Conservation (phyloP, 2,888 invertebrate genomes). For the Ectobius pallidus region DNA sequence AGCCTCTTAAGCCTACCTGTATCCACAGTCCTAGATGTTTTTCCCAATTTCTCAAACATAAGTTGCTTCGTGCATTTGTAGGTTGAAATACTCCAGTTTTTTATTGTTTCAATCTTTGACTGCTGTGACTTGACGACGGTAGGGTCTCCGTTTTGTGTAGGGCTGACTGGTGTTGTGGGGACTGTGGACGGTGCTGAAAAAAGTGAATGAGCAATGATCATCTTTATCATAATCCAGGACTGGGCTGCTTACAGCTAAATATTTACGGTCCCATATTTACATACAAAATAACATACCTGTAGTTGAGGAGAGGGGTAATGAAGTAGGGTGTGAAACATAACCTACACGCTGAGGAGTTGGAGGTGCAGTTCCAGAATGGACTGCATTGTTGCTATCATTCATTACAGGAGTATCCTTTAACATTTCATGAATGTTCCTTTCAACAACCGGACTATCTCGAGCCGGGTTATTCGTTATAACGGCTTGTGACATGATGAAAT, state of each 20-base stretch:
- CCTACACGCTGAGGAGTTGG: conserved; percentile 47
- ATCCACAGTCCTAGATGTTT: conserved; percentile 88
- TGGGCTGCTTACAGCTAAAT: too few relatives aligned
- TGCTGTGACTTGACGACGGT: conserved; percentile 64
- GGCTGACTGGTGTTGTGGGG: conserved; percentile 60
- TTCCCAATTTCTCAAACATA: conserved; percentile 95
- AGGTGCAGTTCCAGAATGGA: conserved; percentile 75
- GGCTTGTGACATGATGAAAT: conserved; percentile 40
- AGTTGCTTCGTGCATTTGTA: conserved; percentile 98
- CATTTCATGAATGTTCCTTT: conserved; percentile 85
- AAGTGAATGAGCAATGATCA: too few relatives aligned
- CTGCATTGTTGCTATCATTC: conserved; percentile 75
- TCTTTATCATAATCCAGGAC: too few relatives aligned
- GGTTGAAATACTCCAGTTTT: conserved; percentile 97
- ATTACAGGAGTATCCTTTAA: conserved; percentile 80
- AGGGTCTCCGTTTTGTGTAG: conserved; percentile 68
- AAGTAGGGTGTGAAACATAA: conserved; percentile 58
- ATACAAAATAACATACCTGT: conserved; percentile 54
- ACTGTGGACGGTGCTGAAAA: conserved; percentile 47
- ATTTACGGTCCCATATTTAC: too few relatives aligned
- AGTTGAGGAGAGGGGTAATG: conserved; percentile 73
- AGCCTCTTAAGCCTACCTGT: too few relatives aligned
- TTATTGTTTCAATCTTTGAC: conserved; percentile 89
- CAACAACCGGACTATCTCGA: conserved; percentile 49
- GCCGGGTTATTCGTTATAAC: conserved; percentile 34